Evolutionary conservation across 2,888 invertebrate species (phyloP), one percentile per base, ranked within the genome.

Genomic region (Endomychus coccineus): DNA sequence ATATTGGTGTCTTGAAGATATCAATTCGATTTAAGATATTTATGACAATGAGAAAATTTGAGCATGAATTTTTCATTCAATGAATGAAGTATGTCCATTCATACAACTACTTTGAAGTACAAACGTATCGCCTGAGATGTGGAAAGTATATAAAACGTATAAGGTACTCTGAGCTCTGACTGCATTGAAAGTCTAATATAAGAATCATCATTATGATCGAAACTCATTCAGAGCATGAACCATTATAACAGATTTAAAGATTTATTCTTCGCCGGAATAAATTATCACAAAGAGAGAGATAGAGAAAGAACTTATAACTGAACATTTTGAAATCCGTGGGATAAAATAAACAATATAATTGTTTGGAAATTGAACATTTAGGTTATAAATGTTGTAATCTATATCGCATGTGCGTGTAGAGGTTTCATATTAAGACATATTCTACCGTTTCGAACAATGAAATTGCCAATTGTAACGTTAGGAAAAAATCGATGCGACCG

Each of bases 331-430:
- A 19, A 19, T 36, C 30, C 47, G 48, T 52, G 52, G 41, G 52
- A 52, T 45, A 42, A 43, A 43, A 40, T 28, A 38, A 46, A 45
- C 45, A 45, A 46, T 46, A 39, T 27, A 46, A 49, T 46, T 28
- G 48, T 50, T 50, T 45, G 37, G 50, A 45, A 51, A 51, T 49
- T 44, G 46, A 44, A 44, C 43, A 49, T 51, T 49, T 43, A 44
- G 49, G 49, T 47, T 50, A 47, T 39, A 23, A 42, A 39, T 44
- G 44, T 37, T 36, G 46, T 42, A 46, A 46, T 44, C 34, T 35
- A 24, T 19, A 40, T 43, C 39, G 44, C 44, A 46, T 46, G 39
- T 40, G 39, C 38, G 22, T 33, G 9, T 10, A 22, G n/a, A n/a
- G n/a, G n/a, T n/a, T 28, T 16, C 16, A 10, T 12, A 34, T 32